Conservation (phyloP, 2,113 vertebrate genomes). For the Strix uralensis region DNA sequence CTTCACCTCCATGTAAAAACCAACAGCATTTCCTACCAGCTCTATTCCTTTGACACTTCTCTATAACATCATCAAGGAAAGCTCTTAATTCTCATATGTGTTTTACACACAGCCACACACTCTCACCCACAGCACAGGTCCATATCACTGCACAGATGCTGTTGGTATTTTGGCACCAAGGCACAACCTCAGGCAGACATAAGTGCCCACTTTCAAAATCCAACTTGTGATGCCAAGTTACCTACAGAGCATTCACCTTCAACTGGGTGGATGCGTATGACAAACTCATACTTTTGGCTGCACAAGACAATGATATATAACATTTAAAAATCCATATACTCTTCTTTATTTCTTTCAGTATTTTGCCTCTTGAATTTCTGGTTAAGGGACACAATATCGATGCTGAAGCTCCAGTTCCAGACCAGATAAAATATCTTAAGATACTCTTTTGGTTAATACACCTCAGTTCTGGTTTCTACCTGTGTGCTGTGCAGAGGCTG, state of each 20-base stretch:
- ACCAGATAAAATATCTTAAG: background rate
- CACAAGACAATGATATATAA: rapidly evolving
- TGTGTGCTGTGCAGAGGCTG: background rate
- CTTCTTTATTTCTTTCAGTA: background rate
- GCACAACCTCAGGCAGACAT: background rate
- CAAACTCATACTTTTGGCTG: background rate
- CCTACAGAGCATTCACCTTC: background rate
- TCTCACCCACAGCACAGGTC: background rate
- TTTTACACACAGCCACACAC: background rate
- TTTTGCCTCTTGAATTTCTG: background rate
- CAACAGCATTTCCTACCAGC: background rate
- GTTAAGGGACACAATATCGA: background rate
- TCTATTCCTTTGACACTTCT: background rate
- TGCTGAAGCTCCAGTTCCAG: background rate
- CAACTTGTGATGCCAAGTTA: background rate
- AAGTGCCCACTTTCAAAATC: background rate
- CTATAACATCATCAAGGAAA: background rate
- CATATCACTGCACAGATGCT: background rate
- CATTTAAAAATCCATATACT: background rate
- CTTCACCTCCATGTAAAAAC: background rate
- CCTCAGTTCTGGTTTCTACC: background rate
- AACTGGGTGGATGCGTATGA: rapidly evolving
- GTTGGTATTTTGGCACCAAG: background rate
- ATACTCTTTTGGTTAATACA: background rate
- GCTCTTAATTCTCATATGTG: background rate